Conservation (phyloP, 1,140 invertebrate genomes). For the Tetraneura akinire region DNA sequence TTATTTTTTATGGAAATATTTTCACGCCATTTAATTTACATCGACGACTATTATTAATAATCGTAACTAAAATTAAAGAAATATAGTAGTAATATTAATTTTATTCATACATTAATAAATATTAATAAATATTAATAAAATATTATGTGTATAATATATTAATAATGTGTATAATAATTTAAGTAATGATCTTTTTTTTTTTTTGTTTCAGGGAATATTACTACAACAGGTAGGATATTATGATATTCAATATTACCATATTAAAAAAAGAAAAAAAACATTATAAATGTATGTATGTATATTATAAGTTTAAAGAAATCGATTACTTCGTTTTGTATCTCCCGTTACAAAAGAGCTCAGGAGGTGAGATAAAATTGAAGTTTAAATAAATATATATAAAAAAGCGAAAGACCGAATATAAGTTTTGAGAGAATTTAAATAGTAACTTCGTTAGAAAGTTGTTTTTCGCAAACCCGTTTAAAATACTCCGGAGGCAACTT, state of each 20-base stretch:
- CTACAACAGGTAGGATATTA: slow-evolving; percentile 64
- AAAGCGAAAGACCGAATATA: slow-evolving; percentile 8
- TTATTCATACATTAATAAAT: background rate
- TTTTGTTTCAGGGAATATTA: slow-evolving; percentile 65
- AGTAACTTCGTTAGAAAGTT: slow-evolving; percentile 21
- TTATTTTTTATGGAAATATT: background rate
- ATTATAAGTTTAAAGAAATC: slow-evolving; percentile 1
- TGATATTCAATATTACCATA: background rate
- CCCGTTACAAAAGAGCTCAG: background rate
- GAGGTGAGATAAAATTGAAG: slow-evolving; percentile 19
- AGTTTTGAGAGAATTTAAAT: slow-evolving; percentile 35
- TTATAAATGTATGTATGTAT: background rate
- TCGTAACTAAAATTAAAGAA: too few species aligned
- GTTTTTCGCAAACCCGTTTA: slow-evolving; percentile 37
- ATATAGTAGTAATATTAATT: too few species aligned
- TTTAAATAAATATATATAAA: slow-evolving; percentile 19
- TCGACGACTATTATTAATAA: background rate
- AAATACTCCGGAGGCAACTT: slow-evolving; percentile 36
- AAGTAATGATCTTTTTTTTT: slow-evolving; percentile 54
- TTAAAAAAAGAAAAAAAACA: slow-evolving; percentile 19
- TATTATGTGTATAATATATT: background rate
- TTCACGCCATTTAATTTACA: slow-evolving; percentile 1
- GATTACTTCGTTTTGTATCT: background rate
- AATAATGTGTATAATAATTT: background rate
- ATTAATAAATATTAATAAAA: background rate